phyloP scores from a whole-genome alignment of 2,113 vertebrate species.

The Redunca redunca region DNA sequence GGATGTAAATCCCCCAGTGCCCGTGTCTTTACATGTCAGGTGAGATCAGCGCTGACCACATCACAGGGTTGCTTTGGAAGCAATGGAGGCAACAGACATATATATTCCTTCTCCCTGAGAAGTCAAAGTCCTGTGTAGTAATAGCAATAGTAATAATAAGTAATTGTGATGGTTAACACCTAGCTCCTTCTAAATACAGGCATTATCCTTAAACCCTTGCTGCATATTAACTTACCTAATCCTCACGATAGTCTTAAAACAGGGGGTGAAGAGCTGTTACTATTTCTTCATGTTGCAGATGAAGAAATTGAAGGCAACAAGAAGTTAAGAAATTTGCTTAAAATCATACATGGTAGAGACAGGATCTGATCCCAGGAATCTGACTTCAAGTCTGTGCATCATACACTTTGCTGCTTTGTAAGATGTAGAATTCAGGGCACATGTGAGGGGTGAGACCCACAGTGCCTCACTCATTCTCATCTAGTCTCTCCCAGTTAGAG shows the following conservation, averaged over 20 bases:
- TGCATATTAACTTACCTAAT: neutral
- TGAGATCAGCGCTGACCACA: neutral
- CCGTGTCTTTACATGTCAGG: accelerated
- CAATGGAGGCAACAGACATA: neutral
- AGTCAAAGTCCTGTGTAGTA: neutral
- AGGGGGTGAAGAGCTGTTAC: neutral
- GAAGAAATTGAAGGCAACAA: neutral
- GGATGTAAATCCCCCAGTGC: neutral
- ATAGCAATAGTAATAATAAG: neutral
- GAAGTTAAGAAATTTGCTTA: neutral
- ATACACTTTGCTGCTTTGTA: neutral
- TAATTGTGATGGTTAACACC: too few species aligned
- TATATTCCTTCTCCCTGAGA: neutral
- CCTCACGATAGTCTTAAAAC: neutral
- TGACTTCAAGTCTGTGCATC: neutral
- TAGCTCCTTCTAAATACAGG: neutral
- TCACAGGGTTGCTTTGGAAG: neutral
- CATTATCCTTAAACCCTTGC: neutral
- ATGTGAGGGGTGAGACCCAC: neutral
- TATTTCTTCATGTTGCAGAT: neutral
- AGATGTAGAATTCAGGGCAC: neutral
- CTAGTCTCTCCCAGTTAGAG: neutral
- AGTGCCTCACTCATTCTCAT: neutral
- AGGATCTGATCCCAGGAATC: neutral
- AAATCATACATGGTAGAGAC: neutral